phyloP scores from a whole-genome alignment of 2,797 vertebrate species.

The Lemur catta region DNA sequence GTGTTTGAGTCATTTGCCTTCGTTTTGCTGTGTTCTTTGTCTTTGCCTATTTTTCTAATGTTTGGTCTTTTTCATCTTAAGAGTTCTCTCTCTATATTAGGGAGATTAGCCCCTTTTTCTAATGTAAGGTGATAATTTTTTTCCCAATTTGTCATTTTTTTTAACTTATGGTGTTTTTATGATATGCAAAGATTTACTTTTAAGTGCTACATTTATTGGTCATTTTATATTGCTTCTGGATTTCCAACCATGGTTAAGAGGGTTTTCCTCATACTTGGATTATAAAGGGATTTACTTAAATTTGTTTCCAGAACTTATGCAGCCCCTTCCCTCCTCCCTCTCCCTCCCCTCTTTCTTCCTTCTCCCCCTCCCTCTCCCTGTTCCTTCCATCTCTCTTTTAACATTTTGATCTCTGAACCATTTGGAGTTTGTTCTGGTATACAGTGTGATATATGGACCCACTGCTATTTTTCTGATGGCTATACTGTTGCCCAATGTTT shows the following conservation, averaged over 20 bases:
- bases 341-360: fast-evolving
- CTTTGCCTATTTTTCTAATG: not conserved
- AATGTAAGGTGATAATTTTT: not conserved
- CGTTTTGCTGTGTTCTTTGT: not conserved
- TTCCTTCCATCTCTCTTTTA: not conserved
- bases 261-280: not conserved
- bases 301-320: not conserved
- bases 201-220: not conserved
- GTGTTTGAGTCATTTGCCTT: not conserved
- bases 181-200: not conserved
- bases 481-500: not conserved
- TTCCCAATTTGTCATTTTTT: not conserved
- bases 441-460: not conserved
- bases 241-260: not conserved
- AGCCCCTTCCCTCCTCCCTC: too few relatives aligned
- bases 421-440: not conserved
- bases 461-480: not conserved
- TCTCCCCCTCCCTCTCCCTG: not conserved
- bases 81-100: not conserved
- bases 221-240: not conserved
- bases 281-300: not conserved
- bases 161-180: not conserved
- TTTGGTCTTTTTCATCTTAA: not conserved
- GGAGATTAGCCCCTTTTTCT: not conserved
- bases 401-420: not conserved